Percentiles rank a stretch among this genome's conserved stretches.
phyloP scores from a whole-genome alignment of 2,113 vertebrate species.

The Sander vitreus region DNA sequence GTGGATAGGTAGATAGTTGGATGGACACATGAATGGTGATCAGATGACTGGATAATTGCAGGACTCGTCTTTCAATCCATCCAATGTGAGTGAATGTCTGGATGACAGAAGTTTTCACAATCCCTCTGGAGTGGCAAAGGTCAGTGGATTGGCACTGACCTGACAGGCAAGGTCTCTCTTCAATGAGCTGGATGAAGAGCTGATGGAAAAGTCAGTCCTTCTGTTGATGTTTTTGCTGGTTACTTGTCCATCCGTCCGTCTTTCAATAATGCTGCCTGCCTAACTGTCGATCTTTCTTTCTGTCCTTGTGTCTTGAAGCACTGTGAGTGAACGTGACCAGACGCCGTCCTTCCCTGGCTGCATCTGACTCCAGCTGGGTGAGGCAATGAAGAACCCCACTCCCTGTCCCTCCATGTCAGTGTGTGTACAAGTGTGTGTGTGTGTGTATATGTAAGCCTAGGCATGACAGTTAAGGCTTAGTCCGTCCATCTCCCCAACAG shows the following conservation, averaged over 20 bases:
- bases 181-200: slow-evolving; percentile 8
- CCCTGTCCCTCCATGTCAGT: neutral
- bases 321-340: slow-evolving; percentile 13
- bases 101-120: slow-evolving; percentile 38
- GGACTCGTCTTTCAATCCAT: slow-evolving; percentile 46
- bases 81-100: neutral
- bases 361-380: slow-evolving; percentile 19
- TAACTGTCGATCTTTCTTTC: slow-evolving; percentile 9
- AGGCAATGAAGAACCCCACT: slow-evolving; percentile 1
- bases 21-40: neutral
- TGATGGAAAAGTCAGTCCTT: slow-evolving; percentile 37
- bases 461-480: slow-evolving; percentile 13
- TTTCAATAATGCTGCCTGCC: slow-evolving; percentile 6
- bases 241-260: slow-evolving; percentile 16
- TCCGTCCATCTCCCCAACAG: slow-evolving; percentile 31
- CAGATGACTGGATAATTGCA: slow-evolving; percentile 8
- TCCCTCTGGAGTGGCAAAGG: slow-evolving; percentile 11
- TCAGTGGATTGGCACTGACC: slow-evolving; percentile 23
- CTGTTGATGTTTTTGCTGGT: slow-evolving; percentile 33
- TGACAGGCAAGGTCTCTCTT: slow-evolving; percentile 15
- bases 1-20: neutral
- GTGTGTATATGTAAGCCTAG: neutral
- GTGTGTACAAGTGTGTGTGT: neutral
- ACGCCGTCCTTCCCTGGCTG: slow-evolving; percentile 14
- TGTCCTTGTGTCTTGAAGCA: slow-evolving; percentile 11